A percentile compares a stretch with the other conserved stretches of the same genome.
Conservation (phyloP, 1,140 invertebrate species). For the Eurosta solidaginis region DNA sequence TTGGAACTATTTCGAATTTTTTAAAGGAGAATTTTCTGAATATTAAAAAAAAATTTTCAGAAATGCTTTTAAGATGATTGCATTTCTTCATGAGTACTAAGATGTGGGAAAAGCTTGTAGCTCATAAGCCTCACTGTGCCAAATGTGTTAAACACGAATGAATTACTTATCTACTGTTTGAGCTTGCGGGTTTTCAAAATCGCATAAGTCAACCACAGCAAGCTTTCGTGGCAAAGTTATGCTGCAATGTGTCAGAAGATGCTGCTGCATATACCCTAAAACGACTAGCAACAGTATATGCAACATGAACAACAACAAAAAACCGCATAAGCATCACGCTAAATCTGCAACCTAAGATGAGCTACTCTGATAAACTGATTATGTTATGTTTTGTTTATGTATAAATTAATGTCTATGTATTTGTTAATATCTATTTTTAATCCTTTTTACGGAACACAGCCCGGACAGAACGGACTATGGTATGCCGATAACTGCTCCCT, state of each 20-base stretch:
- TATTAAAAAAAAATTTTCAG: too few species aligned
- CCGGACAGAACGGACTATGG: too few species aligned
- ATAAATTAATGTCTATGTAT: neutral
- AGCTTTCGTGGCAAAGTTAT: neutral
- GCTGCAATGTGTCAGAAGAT: neutral
- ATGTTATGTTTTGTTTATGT: neutral
- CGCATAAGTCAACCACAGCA: neutral
- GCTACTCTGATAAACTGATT: neutral
- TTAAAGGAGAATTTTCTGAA: too few species aligned
- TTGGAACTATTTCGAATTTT: too few species aligned
- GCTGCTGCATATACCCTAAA: neutral
- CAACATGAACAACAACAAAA: neutral
- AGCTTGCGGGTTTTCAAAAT: neutral
- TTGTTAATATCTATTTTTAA: neutral
- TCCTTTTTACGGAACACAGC: neutral
- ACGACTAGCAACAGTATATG: neutral
- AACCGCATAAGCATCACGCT: too few species aligned
- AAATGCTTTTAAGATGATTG: too few species aligned
- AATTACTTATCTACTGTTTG: neutral
- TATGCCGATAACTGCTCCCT: too few species aligned
- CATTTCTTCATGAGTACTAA: too few species aligned
- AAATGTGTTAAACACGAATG: neutral
- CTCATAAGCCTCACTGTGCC: neutral
- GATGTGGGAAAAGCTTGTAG: neutral
- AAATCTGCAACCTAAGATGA: too few species aligned